Evolutionary conservation across 2,888 invertebrate genomes (phyloP).

Genomic region (Oxystoma pomonae): DNA sequence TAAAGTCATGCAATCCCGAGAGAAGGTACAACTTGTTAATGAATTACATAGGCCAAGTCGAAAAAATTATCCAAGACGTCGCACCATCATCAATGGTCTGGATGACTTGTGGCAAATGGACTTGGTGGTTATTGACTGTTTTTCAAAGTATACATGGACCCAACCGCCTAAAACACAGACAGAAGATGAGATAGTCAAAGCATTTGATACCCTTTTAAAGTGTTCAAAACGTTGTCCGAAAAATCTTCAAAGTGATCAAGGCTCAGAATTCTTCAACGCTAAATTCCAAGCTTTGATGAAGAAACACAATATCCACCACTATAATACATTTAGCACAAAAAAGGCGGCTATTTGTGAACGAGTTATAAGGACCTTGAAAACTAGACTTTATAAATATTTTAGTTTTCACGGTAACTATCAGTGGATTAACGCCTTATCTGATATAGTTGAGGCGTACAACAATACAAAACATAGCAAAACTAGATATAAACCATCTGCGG

Average conservation of each 20-base stretch:
- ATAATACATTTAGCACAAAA: constrained; percentile 18
- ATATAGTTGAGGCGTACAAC: constrained; percentile 30
- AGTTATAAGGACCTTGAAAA: constrained; percentile 1
- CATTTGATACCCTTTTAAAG: not conserved
- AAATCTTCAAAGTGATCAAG: constrained; percentile 11
- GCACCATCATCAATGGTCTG: constrained; percentile 2
- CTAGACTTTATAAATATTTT: not conserved
- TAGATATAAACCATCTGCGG: constrained; percentile 31
- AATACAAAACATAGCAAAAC: constrained; percentile 36
- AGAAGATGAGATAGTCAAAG: not conserved
- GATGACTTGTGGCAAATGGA: constrained; percentile 4
- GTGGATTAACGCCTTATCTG: constrained; percentile 10
- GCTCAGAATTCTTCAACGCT: constrained; percentile 10
- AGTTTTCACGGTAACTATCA: not conserved
- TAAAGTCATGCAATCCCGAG: not conserved
- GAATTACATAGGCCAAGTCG: not conserved
- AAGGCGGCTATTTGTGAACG: constrained; percentile 12
- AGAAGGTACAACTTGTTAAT: constrained; percentile 11
- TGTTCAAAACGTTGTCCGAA: not conserved
- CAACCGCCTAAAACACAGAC: constrained; percentile 23
- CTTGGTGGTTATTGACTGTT: constrained; percentile 4
- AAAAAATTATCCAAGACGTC: not conserved
- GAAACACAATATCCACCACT: constrained; percentile 4
- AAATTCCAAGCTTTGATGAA: constrained; percentile 6
- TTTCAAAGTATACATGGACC: constrained; percentile 14